phyloP scores from a whole-genome alignment of 2,797 vertebrate genomes.

The Enteromius unitaeniatus region DNA sequence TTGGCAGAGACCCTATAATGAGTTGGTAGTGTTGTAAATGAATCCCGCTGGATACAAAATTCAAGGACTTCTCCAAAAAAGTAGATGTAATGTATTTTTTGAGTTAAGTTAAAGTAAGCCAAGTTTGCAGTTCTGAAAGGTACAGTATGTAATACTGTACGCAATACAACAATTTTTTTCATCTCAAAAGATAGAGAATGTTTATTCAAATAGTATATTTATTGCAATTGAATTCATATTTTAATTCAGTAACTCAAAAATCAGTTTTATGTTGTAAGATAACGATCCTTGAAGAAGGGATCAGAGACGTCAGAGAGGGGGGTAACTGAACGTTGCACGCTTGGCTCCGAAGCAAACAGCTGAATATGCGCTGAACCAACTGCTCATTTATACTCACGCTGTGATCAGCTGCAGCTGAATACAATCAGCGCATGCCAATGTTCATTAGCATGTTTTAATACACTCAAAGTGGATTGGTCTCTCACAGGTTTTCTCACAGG shows the following conservation, averaged over 20 bases:
- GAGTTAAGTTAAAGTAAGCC: too few species aligned
- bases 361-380: too few species aligned
- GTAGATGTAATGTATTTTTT: not conserved
- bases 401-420: too few species aligned
- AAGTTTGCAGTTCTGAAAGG: not conserved
- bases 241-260: conserved; percentile 4
- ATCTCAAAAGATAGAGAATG: not conserved
- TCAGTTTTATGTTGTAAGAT: not conserved
- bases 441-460: too few species aligned
- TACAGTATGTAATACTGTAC: not conserved
- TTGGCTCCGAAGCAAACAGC: too few species aligned
- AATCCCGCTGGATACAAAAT: not conserved
- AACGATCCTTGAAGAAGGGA: not conserved
- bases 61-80: not conserved
- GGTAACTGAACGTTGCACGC: too few species aligned
- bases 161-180: not conserved
- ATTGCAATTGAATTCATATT: not conserved
- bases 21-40: conserved; percentile 13
- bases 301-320: too few species aligned
- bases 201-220: not conserved
- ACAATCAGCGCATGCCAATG: too few species aligned
- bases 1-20: not conserved
- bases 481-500: too few species aligned
- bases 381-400: too few species aligned
- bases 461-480: too few species aligned